Evolutionary conservation across 2,113 vertebrate species (phyloP).

Genomic region (Dissostichus mawsoni): DNA sequence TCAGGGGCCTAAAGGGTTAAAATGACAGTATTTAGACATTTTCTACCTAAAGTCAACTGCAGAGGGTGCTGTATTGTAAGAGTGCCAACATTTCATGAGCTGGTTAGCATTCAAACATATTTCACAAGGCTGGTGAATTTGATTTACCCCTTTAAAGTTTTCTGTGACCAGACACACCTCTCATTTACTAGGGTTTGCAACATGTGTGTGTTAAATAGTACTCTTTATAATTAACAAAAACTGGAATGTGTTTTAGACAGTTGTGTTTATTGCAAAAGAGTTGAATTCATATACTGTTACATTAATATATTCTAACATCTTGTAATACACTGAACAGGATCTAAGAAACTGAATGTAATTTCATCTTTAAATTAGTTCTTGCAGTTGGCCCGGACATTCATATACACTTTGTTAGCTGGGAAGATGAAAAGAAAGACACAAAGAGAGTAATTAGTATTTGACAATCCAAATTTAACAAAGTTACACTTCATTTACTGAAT

Average conservation of each 20-base stretch:
- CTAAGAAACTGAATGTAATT: neutral
- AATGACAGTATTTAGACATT: neutral
- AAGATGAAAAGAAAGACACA: slow-evolving; percentile 35
- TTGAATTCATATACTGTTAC: neutral
- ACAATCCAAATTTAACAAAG: neutral
- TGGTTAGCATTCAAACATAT: neutral
- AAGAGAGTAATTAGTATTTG: neutral
- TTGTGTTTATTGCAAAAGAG: neutral
- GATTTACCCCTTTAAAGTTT: neutral
- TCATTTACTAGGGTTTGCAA: neutral
- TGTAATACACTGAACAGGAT: neutral
- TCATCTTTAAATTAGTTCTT: slow-evolving; percentile 61
- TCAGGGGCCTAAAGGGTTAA: no score
- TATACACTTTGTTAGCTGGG: slow-evolving; percentile 82
- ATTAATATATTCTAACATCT: no score
- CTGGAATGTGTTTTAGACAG: no score
- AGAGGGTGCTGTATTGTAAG: slow-evolving; percentile 13
- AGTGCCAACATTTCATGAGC: neutral
- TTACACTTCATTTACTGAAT: neutral
- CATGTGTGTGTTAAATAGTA: neutral
- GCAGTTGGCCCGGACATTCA: slow-evolving; percentile 81
- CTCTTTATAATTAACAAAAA: no score
- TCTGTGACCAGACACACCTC: neutral
- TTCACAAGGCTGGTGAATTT: neutral
- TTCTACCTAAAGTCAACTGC: neutral